Percentiles rank a stretch among this genome's conserved stretches.
These are phyloP conservation scores for Drosophila rellima DNA, from an alignment of 2,888 invertebrate species.

Conservation along the genomic window DNA sequence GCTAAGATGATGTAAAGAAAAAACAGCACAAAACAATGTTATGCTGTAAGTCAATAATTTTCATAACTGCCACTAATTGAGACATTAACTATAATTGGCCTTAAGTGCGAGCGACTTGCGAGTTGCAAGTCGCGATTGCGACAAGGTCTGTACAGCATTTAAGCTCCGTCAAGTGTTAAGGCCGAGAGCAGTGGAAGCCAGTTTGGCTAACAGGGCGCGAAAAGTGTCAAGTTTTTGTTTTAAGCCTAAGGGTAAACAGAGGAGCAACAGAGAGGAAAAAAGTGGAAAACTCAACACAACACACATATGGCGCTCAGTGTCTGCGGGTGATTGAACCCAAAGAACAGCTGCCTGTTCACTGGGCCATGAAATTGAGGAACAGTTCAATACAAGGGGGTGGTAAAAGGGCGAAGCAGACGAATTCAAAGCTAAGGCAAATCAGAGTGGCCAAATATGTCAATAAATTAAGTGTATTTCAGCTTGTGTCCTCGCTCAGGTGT, in stretches of 20 bases:
- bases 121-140: slow-evolving; percentile 18
- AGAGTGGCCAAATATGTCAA: slow-evolving; percentile 69
- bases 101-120: slow-evolving; percentile 61
- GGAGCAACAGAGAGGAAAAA: slow-evolving; percentile 8
- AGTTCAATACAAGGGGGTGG: slow-evolving; percentile 2
- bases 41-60: slow-evolving; percentile 70
- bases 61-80: slow-evolving; percentile 79
- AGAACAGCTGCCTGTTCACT: slow-evolving; percentile 48
- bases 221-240: slow-evolving; percentile 44
- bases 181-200: slow-evolving; percentile 28
- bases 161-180: slow-evolving; percentile 61
- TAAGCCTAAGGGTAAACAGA: slow-evolving; percentile 44
- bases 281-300: slow-evolving; percentile 17
- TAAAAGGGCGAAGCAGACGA: background rate
- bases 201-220: slow-evolving; percentile 44
- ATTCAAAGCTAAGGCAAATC: slow-evolving; percentile 46
- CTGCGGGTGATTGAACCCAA: slow-evolving; percentile 55
- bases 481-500: slow-evolving; percentile 57
- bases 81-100: slow-evolving; percentile 76
- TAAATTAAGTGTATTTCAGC: slow-evolving; percentile 60
- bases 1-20: background rate
- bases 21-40: slow-evolving; percentile 14
- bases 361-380: slow-evolving; percentile 61
- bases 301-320: slow-evolving; percentile 36
- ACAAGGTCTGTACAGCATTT: slow-evolving; percentile 35